Base-by-base conservation (phyloP, 1,140 invertebrate genomes). In the Muscidifurax raptorellus region DNA sequence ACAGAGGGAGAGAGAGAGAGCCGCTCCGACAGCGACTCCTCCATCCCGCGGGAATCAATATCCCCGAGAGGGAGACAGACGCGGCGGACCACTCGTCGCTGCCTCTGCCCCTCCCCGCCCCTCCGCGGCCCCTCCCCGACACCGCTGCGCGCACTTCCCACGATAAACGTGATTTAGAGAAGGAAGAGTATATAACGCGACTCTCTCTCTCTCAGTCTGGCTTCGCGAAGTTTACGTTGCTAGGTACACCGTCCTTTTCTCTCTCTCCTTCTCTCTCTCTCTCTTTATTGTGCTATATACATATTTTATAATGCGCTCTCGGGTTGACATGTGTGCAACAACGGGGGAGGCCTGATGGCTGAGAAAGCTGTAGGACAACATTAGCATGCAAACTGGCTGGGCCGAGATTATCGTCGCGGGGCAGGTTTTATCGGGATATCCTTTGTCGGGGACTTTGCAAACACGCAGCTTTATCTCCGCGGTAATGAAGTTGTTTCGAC, bases 31-130 rank as follows among this genome's bases (percentile, higher is more conserved):
- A 47, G 86, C 90, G 89, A 91, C 91, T 90, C 91, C 90, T 91
- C 89, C 90, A 91, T 92, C 91, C 91, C 92, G 89, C 89, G 91
- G 90, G 91, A 93, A 93, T 93, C 92, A 93, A 93, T 93, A 93
- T 93, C 90, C 91, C 91, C 91, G 91, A 87, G 85, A 87, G 72
- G 86, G 80, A 15, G 86, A 80, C 82, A 85, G 85, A 40, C 69
- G 82, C 78, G 80, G 82, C 67, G 59, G 28, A 28, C 80, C 59
- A 69, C 80, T 74, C 77, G 83, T 66, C 36, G 72, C 32, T 64
- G 69, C 80, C 66, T 74, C 59, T 80, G 22, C 69, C 30, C n/a
- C 72, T 64, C 28, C 84, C 76, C 80, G 69, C 67, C 83, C 85
- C 80, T 86, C 85, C 36, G 69, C 66, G 28, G 52, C 84, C 67